phyloP scores from a whole-genome alignment of 2,797 vertebrate genomes.

The Gobionotothen gibberifrons region DNA sequence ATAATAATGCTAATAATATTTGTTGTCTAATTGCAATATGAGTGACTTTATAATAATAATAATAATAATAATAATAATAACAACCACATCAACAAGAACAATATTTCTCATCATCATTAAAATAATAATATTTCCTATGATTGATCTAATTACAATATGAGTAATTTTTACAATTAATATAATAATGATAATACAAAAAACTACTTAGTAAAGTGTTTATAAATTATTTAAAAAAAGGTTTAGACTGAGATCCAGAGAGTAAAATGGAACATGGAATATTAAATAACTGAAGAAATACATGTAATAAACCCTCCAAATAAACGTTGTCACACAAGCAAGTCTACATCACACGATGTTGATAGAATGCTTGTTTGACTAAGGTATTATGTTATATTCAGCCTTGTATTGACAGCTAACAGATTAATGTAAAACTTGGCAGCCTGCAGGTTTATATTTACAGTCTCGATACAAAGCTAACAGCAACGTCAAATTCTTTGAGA shows the following conservation, averaged over 20 bases:
- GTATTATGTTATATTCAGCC: background rate
- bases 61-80: no score
- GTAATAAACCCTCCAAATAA: background rate
- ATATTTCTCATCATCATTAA: no score
- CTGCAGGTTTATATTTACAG: background rate
- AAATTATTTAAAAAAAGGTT: background rate
- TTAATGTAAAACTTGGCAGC: background rate
- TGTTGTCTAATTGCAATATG: no score
- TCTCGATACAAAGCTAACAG: background rate
- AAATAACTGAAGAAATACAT: background rate
- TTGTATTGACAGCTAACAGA: background rate
- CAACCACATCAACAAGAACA: no score
- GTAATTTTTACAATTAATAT: no score
- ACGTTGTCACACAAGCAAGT: background rate
- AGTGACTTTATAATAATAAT: no score
- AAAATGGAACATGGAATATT: background rate
- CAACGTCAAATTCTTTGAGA: background rate
- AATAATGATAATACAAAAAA: no score
- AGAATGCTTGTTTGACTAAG: background rate
- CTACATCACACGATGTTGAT: background rate
- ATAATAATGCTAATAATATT: no score
- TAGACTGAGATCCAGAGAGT: background rate
- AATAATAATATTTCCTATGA: no score
- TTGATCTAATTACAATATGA: no score
- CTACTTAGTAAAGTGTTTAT: no score